Conservation (phyloP, 2,797 vertebrate genomes). For the Amblyraja radiata region DNA sequence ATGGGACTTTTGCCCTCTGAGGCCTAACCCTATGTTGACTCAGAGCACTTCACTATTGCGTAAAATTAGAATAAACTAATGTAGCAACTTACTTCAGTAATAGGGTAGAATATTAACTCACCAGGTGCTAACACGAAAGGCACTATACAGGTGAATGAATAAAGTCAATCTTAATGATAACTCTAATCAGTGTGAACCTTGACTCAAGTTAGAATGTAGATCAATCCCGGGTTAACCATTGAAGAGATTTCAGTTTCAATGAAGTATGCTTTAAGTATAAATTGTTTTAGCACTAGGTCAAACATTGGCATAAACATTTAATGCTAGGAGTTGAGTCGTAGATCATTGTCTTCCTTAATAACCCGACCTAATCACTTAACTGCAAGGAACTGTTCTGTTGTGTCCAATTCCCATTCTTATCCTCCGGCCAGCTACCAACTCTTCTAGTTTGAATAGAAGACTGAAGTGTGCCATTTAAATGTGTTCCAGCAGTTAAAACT, state of each 20-base stretch:
- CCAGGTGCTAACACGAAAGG: too few relatives aligned
- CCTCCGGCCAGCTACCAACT: neutral
- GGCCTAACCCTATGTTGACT: conserved; percentile 16
- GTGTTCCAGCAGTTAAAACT: neutral
- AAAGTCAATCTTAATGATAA: neutral
- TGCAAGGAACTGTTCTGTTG: neutral
- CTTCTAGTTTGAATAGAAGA: neutral
- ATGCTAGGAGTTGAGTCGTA: neutral
- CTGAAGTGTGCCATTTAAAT: neutral
- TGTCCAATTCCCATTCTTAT: neutral
- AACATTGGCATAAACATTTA: neutral
- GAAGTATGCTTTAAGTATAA: neutral
- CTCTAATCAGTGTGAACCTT: neutral
- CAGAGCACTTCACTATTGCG: conserved; percentile 25
- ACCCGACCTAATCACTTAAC: neutral
- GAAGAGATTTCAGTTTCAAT: neutral
- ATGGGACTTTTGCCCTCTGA: conserved; percentile 34
- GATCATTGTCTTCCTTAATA: neutral
- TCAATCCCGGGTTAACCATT: neutral
- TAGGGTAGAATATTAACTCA: conserved; percentile 33
- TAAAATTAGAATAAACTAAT: conserved; percentile 15
- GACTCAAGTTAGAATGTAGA: neutral
- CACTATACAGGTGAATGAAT: neutral
- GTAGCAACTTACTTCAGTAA: neutral
- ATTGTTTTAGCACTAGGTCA: neutral